Evolutionary conservation across 2,888 invertebrate genomes (phyloP), one percentile per base, ranked within the genome.

Genomic region (Argyra leucocephala): DNA sequence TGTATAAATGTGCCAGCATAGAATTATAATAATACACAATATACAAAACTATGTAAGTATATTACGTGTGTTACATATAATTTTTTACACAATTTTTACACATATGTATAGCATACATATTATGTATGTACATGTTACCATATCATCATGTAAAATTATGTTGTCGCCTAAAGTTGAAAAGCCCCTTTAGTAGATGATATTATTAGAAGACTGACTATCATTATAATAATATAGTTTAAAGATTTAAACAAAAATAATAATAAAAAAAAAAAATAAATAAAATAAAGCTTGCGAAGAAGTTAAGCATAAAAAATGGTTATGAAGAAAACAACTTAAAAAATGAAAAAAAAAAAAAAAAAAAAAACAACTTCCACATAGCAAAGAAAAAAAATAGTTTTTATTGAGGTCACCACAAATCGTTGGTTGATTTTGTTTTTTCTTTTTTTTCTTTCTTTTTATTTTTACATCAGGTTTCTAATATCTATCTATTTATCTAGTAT

Each of bases 271-370:
- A 48, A 18, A 48, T 48, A 48, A 37, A 48, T 15, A 48, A 48
- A 6, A 48, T 18, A 48, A 48, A 48, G n/a, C n/a, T 48, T 48
- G 48, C n/a, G 48, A 48, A 48, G 48, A 48, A 48, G 48, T 48
- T 48, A 48, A 48, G 48, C 48, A 48, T 48, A 48, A 48, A 48
- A 48, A 48, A 48, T 48, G n/a, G 48, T 48, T 48, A 48, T n/a
- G 9, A 48, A n/a, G n/a, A n/a, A n/a, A n/a, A n/a, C n/a, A n/a
- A n/a, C n/a, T n/a, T n/a, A n/a, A n/a, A n/a, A n/a, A n/a, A n/a
- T n/a, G n/a, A n/a, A n/a, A n/a, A 12, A n/a, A 48, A 48, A 48
- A 48, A 48, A 48, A 48, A 48, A 48, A 48, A 48, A 48, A 37
- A 9, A 15, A 10, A 48, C 48, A 48, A 48, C 48, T 48, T 48